Evolutionary conservation across 2,113 vertebrate genomes (phyloP).

Genomic region (Myrmecophaga tridactyla): DNA sequence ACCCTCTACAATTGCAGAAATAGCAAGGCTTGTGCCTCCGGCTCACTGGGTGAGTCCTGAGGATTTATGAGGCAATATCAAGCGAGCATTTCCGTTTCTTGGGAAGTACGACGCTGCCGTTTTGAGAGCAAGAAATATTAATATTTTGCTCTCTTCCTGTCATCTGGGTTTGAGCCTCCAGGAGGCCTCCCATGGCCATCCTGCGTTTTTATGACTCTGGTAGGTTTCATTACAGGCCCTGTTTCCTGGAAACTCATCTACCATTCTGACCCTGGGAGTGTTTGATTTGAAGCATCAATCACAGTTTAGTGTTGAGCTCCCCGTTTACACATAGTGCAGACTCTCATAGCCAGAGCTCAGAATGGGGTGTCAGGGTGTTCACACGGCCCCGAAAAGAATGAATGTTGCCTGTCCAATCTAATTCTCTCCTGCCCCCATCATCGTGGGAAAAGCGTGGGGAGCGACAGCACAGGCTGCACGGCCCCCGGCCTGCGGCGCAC

Average conservation of each 20-base stretch:
- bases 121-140: constrained; percentile 19
- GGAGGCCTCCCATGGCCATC: background rate
- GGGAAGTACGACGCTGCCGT: background rate
- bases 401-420: background rate
- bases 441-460: background rate
- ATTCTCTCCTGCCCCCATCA: background rate
- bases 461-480: background rate
- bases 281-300: constrained; percentile 63
- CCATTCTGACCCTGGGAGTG: background rate
- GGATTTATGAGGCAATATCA: constrained; percentile 26
- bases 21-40: background rate
- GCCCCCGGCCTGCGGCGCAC: background rate
- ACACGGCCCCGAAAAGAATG: constrained; percentile 9
- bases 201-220: constrained; percentile 49
- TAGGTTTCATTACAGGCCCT: constrained; percentile 27
- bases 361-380: background rate
- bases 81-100: constrained; percentile 37
- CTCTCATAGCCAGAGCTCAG: background rate
- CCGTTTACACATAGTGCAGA: background rate
- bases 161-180: background rate
- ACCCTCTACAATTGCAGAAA: background rate
- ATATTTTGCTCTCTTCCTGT: background rate
- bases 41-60: background rate
- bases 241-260: constrained; percentile 55
- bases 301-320: background rate